Conservation (phyloP, 2,113 vertebrate species). For the Myotis lucifugus region DNA sequence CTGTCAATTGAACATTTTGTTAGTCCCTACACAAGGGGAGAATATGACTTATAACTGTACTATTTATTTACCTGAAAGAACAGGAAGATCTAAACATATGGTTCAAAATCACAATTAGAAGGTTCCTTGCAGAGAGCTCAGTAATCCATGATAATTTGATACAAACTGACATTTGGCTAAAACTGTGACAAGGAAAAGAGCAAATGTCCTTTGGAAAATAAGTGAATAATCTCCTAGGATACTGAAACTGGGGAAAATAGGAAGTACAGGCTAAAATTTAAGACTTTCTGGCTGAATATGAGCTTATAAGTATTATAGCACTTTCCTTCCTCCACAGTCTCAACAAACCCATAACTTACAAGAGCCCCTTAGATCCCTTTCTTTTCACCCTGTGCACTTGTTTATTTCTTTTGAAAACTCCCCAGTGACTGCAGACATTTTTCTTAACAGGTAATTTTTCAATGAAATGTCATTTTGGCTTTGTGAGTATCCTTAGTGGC, state of each 20-base stretch:
- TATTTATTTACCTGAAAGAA: slow-evolving; percentile 38
- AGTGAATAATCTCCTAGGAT: background rate
- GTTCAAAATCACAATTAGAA: slow-evolving; percentile 50
- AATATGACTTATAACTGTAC: background rate
- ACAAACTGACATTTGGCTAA: slow-evolving; percentile 57
- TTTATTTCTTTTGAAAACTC: slow-evolving; percentile 68
- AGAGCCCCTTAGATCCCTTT: background rate
- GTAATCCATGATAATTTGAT: slow-evolving; percentile 64
- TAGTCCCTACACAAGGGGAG: background rate
- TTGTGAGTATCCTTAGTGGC: slow-evolving; percentile 75
- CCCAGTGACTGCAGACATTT: slow-evolving; percentile 69
- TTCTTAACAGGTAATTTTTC: slow-evolving; percentile 76
- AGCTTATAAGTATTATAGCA: background rate
- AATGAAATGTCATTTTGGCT: slow-evolving; percentile 80
- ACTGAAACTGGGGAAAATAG: background rate
- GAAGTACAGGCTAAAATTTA: background rate
- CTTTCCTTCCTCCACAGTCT: background rate
- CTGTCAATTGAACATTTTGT: background rate
- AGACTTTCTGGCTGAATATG: background rate
- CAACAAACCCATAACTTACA: background rate
- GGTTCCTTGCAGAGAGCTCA: slow-evolving; percentile 19
- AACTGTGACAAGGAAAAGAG: slow-evolving; percentile 18
- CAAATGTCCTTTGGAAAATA: slow-evolving; percentile 29
- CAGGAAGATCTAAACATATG: slow-evolving; percentile 19
- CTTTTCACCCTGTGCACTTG: background rate